Base-by-base conservation (phyloP, 2,888 invertebrate genomes). In the Drosophila kokeensis region DNA sequence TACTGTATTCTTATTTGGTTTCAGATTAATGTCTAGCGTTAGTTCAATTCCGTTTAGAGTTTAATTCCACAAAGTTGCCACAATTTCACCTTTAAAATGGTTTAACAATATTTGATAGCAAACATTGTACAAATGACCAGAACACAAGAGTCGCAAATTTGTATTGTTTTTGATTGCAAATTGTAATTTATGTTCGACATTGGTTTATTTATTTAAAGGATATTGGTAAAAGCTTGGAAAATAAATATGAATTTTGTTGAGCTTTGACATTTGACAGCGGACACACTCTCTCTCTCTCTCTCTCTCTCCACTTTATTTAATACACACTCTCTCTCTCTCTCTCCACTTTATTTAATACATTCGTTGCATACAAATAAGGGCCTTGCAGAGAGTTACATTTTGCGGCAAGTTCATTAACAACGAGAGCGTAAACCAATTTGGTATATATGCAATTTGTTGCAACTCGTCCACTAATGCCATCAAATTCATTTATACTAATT, bases 401-500 rank as follows among this genome's bases (percentile, higher is more conserved):
- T 42, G 27, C 13, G 40, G 32, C 67, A 70, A 67, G 76, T 76
- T 55, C 54, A 78, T 80, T 80, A 76, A 76, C 64, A 76, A 48
- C 50, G 61, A 50, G 42, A 21, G 40, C 36, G 21, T 40, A 49
- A 69, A 49, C 40, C 48, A 54, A 69, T 69, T 71, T 60, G 53
- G n/a, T 34, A 18, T 32, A 52, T 59, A 27, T 53, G 42, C 30
- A 53, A 57, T 36, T 59, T 66, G 50, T 60, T 57, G 61, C 27
- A 18, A 52, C 34, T 27, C 52, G 38, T n/a, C 55, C 38, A 49
- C 38, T 40, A 76, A 87, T 82, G 79, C 72, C 76, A 87, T 87
- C 79, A 81, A 78, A 87, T 72, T 72, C 55, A 69, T 68, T 71
- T 70, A 74, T 65, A 79, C 60, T 76, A 79, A 84, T 84, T 87